Percentiles rank a stretch among this genome's conserved stretches.
These are phyloP conservation scores for Leguminivora glycinivorella DNA, from an alignment of 1,140 invertebrate species.

Conservation along the genomic window DNA sequence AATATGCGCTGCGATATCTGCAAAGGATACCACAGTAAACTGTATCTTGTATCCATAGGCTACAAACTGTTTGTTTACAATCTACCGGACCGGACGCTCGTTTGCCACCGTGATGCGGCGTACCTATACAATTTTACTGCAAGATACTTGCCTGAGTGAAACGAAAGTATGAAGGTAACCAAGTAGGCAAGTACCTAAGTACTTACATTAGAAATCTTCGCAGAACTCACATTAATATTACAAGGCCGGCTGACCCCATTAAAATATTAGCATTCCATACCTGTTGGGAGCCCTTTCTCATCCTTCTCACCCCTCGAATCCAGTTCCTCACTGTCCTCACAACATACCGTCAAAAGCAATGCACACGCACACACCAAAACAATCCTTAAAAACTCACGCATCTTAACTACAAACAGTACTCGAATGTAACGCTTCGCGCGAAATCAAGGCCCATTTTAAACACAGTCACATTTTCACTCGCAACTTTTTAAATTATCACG, in stretches of 20 bases:
- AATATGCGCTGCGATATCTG: neutral
- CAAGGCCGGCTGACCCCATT: neutral
- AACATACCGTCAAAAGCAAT: conserved; percentile 50
- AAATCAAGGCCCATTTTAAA: conserved; percentile 60
- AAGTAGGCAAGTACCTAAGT: neutral
- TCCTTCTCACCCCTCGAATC: conserved; percentile 50
- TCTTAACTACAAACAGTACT: conserved; percentile 57
- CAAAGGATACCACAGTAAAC: neutral
- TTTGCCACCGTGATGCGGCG: neutral
- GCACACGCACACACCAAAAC: conserved; percentile 62
- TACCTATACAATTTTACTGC: neutral
- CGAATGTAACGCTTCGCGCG: conserved; percentile 31
- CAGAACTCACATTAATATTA: neutral
- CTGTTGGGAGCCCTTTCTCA: conserved; percentile 54
- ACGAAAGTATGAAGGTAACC: neutral
- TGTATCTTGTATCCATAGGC: neutral
- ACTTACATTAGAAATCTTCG: conserved; percentile 8
- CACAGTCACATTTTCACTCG: conserved; percentile 73
- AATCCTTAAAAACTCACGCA: conserved; percentile 67
- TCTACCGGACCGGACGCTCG: neutral
- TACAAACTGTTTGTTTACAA: neutral
- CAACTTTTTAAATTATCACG: conserved; percentile 32
- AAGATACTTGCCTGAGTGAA: neutral
- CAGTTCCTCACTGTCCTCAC: conserved; percentile 53
- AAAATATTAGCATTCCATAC: conserved; percentile 38